A percentile compares a stretch with the other conserved stretches of the same genome.
These are phyloP conservation scores for Lutjanus argentimaculatus DNA, from an alignment of 2,797 vertebrate species.

Conservation along the genomic window DNA sequence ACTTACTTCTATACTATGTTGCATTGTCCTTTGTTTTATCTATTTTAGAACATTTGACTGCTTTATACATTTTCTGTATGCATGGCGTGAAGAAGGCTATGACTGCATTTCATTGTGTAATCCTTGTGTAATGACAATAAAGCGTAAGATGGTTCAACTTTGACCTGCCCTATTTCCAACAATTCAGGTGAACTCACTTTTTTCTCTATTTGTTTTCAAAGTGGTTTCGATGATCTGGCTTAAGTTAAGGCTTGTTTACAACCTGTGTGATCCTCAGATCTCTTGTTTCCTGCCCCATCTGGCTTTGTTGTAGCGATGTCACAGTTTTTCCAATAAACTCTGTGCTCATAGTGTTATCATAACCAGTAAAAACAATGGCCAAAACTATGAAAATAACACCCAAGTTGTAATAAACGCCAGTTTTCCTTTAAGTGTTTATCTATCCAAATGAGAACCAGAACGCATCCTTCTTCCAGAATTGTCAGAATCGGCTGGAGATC, in stretches of 20 bases:
- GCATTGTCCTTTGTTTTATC: background rate
- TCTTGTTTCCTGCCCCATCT: background rate
- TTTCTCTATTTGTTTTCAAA: background rate
- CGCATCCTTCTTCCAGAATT: conserved; percentile 16
- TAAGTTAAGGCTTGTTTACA: background rate
- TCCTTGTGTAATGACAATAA: background rate
- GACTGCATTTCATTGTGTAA: background rate
- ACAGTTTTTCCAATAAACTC: background rate
- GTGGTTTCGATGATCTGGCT: background rate
- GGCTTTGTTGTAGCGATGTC: background rate
- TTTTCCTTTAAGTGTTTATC: background rate
- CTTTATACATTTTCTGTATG: background rate
- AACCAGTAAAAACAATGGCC: background rate
- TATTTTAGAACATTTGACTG: background rate
- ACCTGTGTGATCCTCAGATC: background rate
- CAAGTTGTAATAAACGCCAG: background rate
- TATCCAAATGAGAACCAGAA: conserved; percentile 4
- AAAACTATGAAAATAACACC: background rate
- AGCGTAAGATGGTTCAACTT: background rate
- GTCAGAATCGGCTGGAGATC: conserved; percentile 36
- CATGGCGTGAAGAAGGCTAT: background rate
- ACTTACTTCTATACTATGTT: background rate
- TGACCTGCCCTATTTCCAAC: background rate
- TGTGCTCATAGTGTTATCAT: background rate
- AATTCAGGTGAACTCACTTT: background rate